These are phyloP conservation scores for Dufourea novaeangliae DNA, from an alignment of 1,140 invertebrate genomes.

Conservation along the genomic window DNA sequence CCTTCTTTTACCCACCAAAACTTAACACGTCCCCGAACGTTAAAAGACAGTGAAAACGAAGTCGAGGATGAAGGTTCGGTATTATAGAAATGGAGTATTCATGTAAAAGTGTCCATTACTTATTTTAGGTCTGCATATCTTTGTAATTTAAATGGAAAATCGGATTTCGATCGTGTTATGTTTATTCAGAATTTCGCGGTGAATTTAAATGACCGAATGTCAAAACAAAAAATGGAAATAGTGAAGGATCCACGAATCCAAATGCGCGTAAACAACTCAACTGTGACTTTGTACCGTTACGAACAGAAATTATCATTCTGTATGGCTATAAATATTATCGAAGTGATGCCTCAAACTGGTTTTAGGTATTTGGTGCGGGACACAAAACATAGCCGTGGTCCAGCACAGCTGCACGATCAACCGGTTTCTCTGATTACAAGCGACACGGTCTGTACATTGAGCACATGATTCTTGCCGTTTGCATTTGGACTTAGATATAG, in stretches of 20 bases:
- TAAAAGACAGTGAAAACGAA: background rate
- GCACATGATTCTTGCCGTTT: background rate
- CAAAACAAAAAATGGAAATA: background rate
- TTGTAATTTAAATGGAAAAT: constrained; percentile 7
- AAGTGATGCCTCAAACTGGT: constrained; percentile 61
- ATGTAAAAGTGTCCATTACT: no score
- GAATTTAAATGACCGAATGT: background rate
- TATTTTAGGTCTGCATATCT: background rate
- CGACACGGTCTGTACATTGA: constrained; percentile 9
- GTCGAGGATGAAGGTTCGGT: no score
- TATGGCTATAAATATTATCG: constrained; percentile 59
- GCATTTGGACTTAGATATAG: background rate
- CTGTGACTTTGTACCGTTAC: constrained; percentile 41
- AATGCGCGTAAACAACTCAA: background rate
- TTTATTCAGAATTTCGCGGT: background rate
- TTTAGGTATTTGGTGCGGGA: constrained; percentile 53
- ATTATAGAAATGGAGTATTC: background rate
- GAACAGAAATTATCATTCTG: constrained; percentile 49
- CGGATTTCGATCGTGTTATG: background rate
- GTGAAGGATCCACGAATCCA: background rate
- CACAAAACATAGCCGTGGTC: constrained; percentile 49
- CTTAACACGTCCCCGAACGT: background rate
- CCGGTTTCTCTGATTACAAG: constrained; percentile 46
- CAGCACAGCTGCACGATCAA: constrained; percentile 50
- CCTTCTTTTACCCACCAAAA: background rate